Base-by-base conservation (phyloP, 2,113 vertebrate genomes). In the Labeo rohita region DNA sequence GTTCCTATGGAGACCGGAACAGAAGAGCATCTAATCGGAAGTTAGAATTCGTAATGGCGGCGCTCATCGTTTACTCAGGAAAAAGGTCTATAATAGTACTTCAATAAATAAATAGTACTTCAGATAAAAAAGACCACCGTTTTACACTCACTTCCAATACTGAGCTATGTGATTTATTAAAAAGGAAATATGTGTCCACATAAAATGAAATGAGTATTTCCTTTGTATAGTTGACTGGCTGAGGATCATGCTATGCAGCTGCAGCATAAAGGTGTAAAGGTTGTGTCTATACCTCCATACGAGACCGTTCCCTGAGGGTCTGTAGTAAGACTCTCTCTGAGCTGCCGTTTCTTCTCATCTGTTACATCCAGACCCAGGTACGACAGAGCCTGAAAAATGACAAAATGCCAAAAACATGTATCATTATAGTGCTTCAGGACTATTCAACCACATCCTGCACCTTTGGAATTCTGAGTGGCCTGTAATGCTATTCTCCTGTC, bases 251-350 rank as follows among this genome's bases (percentile, higher is more conserved):
- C 28, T 34, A 21, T 77, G 9, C 15, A 59, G 28, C 9, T 45
- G 36, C 36, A 28, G 16, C 2, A 68, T 66, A 79, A 52, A 50
- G 47, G 50, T 49, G 0, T 84, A 49, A 28, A 6, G 12, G 12
- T 43, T 39, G 39, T 52, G 23, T 56, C 11, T 61, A 88, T 85
- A 98, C 97, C 97, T 95, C 97, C 96, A 0, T 96, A 98, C 34
- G 96, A 94, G 90, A 98, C 95, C 0, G 96, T 97, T 70, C 97
- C 97, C 91, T 97, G 97, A 0, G 95, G 96, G 91, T 98, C 97
- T 0, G 94, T 93, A 61, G 90, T 95, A 90, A 98, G 90, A 82
- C 92, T 96, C 74, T 96, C 94, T 89, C 92, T 93, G 16, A 98
- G 15, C 87, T 94, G 94, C 89, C 91, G 93, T 88, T 86, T 95